A percentile compares a stretch with the other conserved stretches of the same genome.
These are phyloP conservation scores for Hippocampus kuda DNA, from an alignment of 2,797 vertebrate genomes.

Conservation along the genomic window DNA sequence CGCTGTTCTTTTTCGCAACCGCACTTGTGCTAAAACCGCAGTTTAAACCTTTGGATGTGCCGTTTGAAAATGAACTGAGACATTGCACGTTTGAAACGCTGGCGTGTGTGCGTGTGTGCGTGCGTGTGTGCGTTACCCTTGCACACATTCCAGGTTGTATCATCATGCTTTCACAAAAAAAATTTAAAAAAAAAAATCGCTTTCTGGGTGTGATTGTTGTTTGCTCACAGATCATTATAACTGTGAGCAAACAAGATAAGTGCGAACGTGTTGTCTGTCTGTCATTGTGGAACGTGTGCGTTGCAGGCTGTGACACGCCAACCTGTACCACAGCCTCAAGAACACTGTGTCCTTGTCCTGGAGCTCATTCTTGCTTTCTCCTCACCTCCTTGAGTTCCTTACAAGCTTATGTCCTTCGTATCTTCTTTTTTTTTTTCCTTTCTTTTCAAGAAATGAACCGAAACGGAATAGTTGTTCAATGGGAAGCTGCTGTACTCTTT, in stretches of 20 bases:
- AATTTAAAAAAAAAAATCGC: too few relatives aligned
- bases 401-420: background rate
- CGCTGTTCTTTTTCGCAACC: background rate
- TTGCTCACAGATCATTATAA: constrained; percentile 17
- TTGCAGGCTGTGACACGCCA: constrained; percentile 20
- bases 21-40: background rate
- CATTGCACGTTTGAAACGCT: background rate
- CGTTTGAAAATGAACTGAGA: background rate
- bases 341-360: constrained; percentile 35
- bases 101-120: constrained; percentile 4
- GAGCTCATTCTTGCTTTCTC: constrained; percentile 6
- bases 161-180: too few relatives aligned
- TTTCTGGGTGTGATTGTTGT: constrained; percentile 10
- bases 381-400: constrained; percentile 3
- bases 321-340: constrained; percentile 19
- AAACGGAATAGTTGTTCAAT: constrained; percentile 10
- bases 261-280: constrained; percentile 7
- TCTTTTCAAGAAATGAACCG: constrained; percentile 14
- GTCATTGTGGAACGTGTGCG: constrained; percentile 9
- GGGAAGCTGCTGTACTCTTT: constrained; percentile 6
- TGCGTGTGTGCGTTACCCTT: constrained; percentile 1
- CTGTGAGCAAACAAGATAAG: constrained; percentile 23
- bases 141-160: constrained; percentile 11
- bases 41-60: background rate
- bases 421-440: background rate